These are phyloP conservation scores for Polydrusus tereticollis DNA, from an alignment of 2,888 invertebrate genomes.

Conservation along the genomic window DNA sequence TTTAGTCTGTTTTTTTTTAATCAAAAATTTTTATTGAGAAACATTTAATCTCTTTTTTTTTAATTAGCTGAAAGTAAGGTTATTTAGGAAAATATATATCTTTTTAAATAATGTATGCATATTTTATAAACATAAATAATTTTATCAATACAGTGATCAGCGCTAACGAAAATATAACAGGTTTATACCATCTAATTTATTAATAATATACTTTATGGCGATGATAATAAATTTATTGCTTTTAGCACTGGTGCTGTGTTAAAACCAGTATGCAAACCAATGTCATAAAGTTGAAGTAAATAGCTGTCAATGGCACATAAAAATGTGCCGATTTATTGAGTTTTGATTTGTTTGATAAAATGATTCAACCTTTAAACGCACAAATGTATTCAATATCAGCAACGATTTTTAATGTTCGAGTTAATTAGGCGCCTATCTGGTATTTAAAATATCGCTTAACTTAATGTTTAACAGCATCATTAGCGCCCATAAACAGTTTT, in stretches of 20 bases:
- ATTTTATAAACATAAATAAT: background rate
- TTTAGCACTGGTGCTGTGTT: background rate
- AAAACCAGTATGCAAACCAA: constrained; percentile 12
- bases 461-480: background rate
- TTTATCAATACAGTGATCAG: background rate
- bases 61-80: too few relatives aligned
- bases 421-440: background rate
- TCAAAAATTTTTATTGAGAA: too few relatives aligned
- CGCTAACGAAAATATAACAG: background rate
- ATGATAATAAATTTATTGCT: background rate
- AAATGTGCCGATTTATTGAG: background rate
- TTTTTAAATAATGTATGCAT: too few relatives aligned
- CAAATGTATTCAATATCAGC: background rate
- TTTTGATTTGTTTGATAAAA: background rate
- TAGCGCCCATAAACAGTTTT: too few relatives aligned
- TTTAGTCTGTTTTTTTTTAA: too few relatives aligned
- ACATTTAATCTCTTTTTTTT: too few relatives aligned
- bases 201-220: constrained; percentile 1
- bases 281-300: constrained; percentile 7
- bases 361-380: background rate
- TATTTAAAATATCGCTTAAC: background rate
- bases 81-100: too few relatives aligned
- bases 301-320: background rate
- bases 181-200: background rate
- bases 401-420: background rate